Evolutionary conservation across 2,113 vertebrate genomes (phyloP), one percentile per base, ranked within the genome.

Genomic region (Dolichallabes microphthalmus): DNA sequence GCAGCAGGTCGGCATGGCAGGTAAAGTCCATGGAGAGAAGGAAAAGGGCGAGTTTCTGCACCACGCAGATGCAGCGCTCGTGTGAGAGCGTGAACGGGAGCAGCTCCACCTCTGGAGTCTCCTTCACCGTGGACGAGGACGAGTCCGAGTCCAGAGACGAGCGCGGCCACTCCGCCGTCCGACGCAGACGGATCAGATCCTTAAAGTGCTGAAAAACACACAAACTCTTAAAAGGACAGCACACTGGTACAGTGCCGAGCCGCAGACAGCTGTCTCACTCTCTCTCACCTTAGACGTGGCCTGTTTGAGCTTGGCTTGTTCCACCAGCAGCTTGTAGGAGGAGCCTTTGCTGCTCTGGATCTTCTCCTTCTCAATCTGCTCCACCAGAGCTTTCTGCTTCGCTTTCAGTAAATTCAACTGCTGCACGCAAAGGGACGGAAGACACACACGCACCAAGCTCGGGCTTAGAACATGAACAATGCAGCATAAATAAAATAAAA

Each of bases 281-380:
- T 27, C 27, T 27, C 93, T 93, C 93, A 99, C 98, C 97, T 99
- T 99, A 89, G 98, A 99, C 74, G 98, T 99, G 90, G 98, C 98
- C 93, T 99, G 98, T 90, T 99, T 99, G 90, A 99, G 96, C 93
- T 99, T 99, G 94, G 98, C 98, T 94, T 99, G 98, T 88, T 99
- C 98, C 92, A 99, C 97, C 92, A 99, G 94, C 91, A 99, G 96
- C 93, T 99, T 99, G 93, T 99, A 99, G 87, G 98, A 99, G 88
- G 98, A 99, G 92, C 98, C 98, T 94, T 99, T 99, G 95, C 98
- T 99, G 95, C 97, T 99, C 91, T 99, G 98, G 92, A 98, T 97
- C 95, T 99, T 99, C 95, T 99, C 98, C 94, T 99, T 99, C 95
- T 99, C 98, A 85, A 99, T 99, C 92, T 99, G 98, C 93, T 99